Conservation (phyloP, 2,888 invertebrate genomes). For the Bembecia ichneumoniformis region DNA sequence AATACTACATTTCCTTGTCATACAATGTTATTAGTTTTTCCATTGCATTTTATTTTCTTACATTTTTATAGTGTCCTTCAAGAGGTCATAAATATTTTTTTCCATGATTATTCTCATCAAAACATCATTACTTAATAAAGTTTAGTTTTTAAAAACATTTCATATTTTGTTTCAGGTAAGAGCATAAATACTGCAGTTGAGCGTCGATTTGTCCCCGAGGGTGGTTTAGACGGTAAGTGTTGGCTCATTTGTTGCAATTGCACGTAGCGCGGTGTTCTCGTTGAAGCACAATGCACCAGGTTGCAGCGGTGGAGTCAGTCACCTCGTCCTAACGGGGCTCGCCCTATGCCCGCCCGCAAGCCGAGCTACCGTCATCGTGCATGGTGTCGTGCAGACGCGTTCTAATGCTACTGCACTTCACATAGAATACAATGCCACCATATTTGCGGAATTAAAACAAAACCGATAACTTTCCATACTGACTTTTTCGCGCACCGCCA, state of each 20-base stretch:
- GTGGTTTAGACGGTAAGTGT: conserved; percentile 30
- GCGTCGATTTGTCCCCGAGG: neutral
- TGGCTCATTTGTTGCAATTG: conserved; percentile 50
- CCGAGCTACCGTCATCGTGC: conserved; percentile 48
- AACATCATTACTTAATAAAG: neutral
- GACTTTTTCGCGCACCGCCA: too few relatives aligned
- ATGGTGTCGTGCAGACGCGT: conserved; percentile 48
- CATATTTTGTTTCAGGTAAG: conserved; percentile 52
- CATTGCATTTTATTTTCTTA: too few relatives aligned
- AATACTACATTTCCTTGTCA: too few relatives aligned
- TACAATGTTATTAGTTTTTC: too few relatives aligned
- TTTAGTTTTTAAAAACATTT: neutral
- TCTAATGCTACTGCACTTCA: conserved; percentile 44
- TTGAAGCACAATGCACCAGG: conserved; percentile 72
- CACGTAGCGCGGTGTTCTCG: conserved; percentile 61
- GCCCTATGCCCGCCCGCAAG: conserved; percentile 53
- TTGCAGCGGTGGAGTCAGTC: conserved; percentile 66
- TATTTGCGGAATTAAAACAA: too few relatives aligned
- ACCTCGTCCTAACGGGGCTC: conserved; percentile 68
- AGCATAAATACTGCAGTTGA: conserved; percentile 4
- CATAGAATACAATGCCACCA: neutral
- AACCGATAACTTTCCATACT: too few relatives aligned
- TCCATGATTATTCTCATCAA: too few relatives aligned
- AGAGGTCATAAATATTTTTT: too few relatives aligned
- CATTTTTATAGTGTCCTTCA: too few relatives aligned